These are phyloP conservation scores for Sinohyriopsis cumingii DNA, from an alignment of 2,888 invertebrate species.

Conservation along the genomic window DNA sequence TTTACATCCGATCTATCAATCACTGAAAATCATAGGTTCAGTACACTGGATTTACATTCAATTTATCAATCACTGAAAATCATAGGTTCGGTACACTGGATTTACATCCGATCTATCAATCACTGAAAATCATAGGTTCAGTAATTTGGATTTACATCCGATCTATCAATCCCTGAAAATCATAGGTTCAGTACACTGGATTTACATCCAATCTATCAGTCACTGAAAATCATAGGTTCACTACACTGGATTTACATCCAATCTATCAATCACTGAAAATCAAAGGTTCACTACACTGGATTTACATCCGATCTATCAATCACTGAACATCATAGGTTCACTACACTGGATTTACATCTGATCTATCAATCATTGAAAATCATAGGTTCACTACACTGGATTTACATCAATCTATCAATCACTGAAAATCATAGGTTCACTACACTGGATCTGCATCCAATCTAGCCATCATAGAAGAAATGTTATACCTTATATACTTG, in stretches of 20 bases:
- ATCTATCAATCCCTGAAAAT: conserved; percentile 84
- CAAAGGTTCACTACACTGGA: conserved; percentile 81
- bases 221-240: conserved; percentile 95
- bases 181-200: conserved; percentile 81
- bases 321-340: conserved; percentile 95
- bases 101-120: conserved; percentile 62
- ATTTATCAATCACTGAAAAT: conserved; percentile 84
- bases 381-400: conserved; percentile 81
- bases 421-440: conserved; percentile 94
- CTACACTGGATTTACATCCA: conserved; percentile 11
- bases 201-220: conserved; percentile 62
- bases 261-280: conserved; percentile 84
- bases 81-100: conserved; percentile 81
- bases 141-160: conserved; percentile 11
- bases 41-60: conserved; percentile 12
- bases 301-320: conserved; percentile 62
- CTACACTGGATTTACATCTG: conserved; percentile 12
- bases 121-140: conserved; percentile 95
- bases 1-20: conserved; percentile 62
- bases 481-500: too few species aligned
- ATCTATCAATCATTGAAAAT: conserved; percentile 84
- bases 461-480: neutral
- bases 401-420: conserved; percentile 71
- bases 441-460: neutral
- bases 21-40: conserved; percentile 95